Base-by-base conservation (phyloP, 2,797 vertebrate species). In the Enteromius trimaculatus region DNA sequence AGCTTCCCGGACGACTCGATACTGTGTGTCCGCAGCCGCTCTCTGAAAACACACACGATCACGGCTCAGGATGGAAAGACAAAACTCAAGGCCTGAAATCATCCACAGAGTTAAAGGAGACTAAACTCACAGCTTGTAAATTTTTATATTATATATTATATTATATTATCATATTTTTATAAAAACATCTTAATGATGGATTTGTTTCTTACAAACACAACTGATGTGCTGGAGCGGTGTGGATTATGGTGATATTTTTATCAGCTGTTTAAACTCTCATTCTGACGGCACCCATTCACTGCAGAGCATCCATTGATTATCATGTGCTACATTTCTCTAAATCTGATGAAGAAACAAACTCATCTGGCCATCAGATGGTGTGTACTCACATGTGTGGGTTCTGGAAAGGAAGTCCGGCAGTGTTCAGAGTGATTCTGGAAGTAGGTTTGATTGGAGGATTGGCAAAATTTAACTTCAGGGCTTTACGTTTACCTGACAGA, bases 401-500 rank as follows among this genome's bases (percentile, higher is more conserved):
- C 87, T 98, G 97, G 90, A 97, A 97, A 53, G 95, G 95, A 80
- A 96, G 96, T 89, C 96, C 97, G 23, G 96, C 95, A 81, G 97
- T 96, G 91, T 97, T 97, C 92, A 99, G 94, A 78, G 96, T 96
- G 95, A 99, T 97, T 91, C 97, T 95, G 85, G 98, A 94, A 80
- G 96, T 95, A 80, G 97, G 95, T 95, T 98, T 99, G 93, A 98
- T 96, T 79, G 97, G 95, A 75, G 98, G 97, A 92, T 98, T 99
- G 94, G 98, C 97, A 91, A 99, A 99, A 95, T 98, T 98, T 93
- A 99, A 94, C 95, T 99, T 99, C 95, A 99, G 94, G 87, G 97
- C 97, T 98, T 99, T 99, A 89, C 98, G 97, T 97, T 99, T 99
- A 95, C 97, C 98, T 99, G 93, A 89, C 81, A 88, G 75, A 92